phyloP scores from a whole-genome alignment of 2,113 vertebrate species.

The Notothenia rossii region DNA sequence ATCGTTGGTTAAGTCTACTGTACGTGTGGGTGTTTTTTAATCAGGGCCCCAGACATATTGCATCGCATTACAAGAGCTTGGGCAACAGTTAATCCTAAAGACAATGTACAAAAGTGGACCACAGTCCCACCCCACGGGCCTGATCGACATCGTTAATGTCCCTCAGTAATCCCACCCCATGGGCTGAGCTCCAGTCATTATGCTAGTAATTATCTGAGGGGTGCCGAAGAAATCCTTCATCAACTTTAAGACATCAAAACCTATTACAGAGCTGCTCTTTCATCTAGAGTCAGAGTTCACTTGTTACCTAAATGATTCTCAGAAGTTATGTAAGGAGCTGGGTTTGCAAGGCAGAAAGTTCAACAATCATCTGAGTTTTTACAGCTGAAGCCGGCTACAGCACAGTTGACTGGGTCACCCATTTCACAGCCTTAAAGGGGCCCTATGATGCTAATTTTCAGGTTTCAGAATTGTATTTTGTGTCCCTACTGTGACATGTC shows the following conservation, averaged over 20 bases:
- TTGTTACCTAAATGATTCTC: slow-evolving; percentile 69
- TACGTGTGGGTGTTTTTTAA: slow-evolving; percentile 58
- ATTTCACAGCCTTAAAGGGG: slow-evolving; percentile 36
- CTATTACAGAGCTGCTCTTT: slow-evolving; percentile 65
- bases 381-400: slow-evolving; percentile 31
- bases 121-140: slow-evolving; percentile 51
- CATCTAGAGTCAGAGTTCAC: slow-evolving; percentile 73
- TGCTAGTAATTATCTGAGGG: slow-evolving; percentile 61
- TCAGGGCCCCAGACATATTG: slow-evolving; percentile 68
- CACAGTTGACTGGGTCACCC: slow-evolving; percentile 39
- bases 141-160: slow-evolving; percentile 54
- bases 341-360: slow-evolving; percentile 49
- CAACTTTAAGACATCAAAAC: slow-evolving; percentile 70
- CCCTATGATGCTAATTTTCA: no score
- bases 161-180: slow-evolving; percentile 53
- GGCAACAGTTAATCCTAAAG: slow-evolving; percentile 74
- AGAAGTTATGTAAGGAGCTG: slow-evolving; percentile 69
- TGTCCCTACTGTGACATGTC: no score
- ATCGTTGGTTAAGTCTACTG: slow-evolving; percentile 4
- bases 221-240: slow-evolving; percentile 58
- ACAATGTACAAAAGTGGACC: slow-evolving; percentile 72
- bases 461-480: no score
- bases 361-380: slow-evolving; percentile 44
- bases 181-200: slow-evolving; percentile 54
- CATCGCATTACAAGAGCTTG: slow-evolving; percentile 71